Percentiles rank a stretch among this genome's conserved stretches.
Conservation (phyloP, 2,113 vertebrate genomes). For the Myiopsitta monachus region DNA sequence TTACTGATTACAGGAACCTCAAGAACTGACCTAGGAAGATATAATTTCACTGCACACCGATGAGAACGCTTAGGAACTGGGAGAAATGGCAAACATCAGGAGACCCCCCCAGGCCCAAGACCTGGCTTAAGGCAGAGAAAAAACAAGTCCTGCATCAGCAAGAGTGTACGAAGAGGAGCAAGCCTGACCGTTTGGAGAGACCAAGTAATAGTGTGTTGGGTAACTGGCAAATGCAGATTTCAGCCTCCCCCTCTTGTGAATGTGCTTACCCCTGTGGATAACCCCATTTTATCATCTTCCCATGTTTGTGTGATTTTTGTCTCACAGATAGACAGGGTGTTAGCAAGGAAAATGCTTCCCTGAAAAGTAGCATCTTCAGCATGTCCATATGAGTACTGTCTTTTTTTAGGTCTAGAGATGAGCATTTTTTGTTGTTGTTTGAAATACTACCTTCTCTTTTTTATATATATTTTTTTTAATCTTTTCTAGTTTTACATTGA, state of each 20-base stretch:
- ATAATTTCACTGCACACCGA: neutral
- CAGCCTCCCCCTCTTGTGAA: constrained; percentile 50
- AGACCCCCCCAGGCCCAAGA: neutral
- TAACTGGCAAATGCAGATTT: constrained; percentile 43
- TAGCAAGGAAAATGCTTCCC: constrained; percentile 47
- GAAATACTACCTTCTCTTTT: neutral
- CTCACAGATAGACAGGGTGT: constrained; percentile 63
- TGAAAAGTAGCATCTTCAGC: constrained; percentile 56
- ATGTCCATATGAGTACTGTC: constrained; percentile 1
- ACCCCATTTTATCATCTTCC: constrained; percentile 36
- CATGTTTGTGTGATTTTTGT: constrained; percentile 57
- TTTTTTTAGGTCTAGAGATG: constrained; percentile 44
- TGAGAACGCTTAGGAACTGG: rapidly evolving
- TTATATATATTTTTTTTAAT: neutral
- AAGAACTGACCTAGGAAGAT: neutral
- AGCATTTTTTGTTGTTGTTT: constrained; percentile 11
- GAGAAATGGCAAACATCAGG: neutral
- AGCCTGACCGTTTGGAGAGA: neutral
- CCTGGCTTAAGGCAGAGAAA: neutral
- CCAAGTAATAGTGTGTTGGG: neutral
- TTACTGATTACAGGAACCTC: neutral
- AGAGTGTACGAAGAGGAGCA: neutral
- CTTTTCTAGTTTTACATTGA: neutral
- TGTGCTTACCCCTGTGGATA: constrained; percentile 41
- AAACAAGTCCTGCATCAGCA: neutral